Base-by-base conservation (phyloP, 1,140 invertebrate species). In the Achatina immaculata region DNA sequence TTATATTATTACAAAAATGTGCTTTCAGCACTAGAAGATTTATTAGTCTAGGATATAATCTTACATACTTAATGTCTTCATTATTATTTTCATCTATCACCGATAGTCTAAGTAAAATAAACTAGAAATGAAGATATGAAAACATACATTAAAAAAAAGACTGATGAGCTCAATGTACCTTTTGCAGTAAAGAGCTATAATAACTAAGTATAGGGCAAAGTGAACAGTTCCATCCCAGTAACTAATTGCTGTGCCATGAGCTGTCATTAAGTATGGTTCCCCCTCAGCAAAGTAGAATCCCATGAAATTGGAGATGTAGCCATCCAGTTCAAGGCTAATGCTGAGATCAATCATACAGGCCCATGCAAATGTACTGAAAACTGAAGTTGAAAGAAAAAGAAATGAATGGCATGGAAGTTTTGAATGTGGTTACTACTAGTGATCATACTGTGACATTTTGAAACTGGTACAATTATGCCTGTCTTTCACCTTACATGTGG, bases 211-310 rank as follows among this genome's bases (percentile, higher is more conserved):
- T 82, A 90, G 84, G 45, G 73, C 62, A 80, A 85, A 89, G 78
- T 91, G 89, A 31, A 82, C 88, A 14, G 83, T 89, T 16, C 89
- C 90, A 83, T 90, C 90, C 89, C 89, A 91, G 80, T 87, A 90
- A 78, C 81, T 85, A 31, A 90, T 87, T 43, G 86, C 78, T 2
- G 86, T 86, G 31, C 90, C 89, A 82, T 90, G 83, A 1, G 89
- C 82, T 14, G 88, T 89, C 11, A 75, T 80, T 6, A 91, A 82
- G 80, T 90, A 90, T 36, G 89, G 89, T 51, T 90, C 89, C 4
- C 89, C 89, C 40, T 89, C 84, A 48, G 81, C 71, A 48, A 90
- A 76, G 66, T 90, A 90, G 69, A 88, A 88, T 1, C 81, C 82
- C 86, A 90, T 88, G 69, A 89, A 89, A 16, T 85, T 85, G 16